Evolutionary conservation across 2,113 vertebrate genomes (phyloP), one percentile per base, ranked within the genome.

Genomic region (Myocastor coypus): DNA sequence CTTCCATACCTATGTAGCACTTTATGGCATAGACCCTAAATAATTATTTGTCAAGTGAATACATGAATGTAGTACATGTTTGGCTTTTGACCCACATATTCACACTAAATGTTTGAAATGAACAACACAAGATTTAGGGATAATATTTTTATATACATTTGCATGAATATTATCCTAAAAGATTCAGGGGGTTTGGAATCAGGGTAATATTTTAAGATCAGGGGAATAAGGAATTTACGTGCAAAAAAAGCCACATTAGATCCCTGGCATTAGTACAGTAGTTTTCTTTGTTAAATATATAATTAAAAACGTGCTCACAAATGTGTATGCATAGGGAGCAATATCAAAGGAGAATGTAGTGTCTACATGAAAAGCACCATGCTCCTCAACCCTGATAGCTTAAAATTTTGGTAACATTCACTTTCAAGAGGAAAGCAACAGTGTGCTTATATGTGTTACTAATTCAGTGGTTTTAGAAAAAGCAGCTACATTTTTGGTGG

Each of bases 201-300:
- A 77, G 64, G 80, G 42, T 2, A 71, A 8, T 84, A 42, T 87
- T 85, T 94, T 89, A 75, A 87, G 61, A 69, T 87, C 52, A 83
- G 64, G 46, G 16, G 95, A 82, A 42, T 89, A 42, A 71, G 46
- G 20, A 17, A 5, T 83, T 91, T 80, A 59, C 52, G 86, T 59
- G n/a, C 9, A 80, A 80, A 8, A 40, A 37, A 93, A 86, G 55
- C 14, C n/a, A 64, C 10, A 19, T 66, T 69, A 66, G 59, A 85
- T 57, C 19, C n/a, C 6, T 83, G 14, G 8, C 30, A 64, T 94
- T 95, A 50, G 34, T 75, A 91, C 64, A 24, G 84, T 94, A 40
- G 87, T 93, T 95, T 92, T 84, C 80, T 81, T 91, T 19, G 84
- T 81, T 77, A 78, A 63, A 89, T 85, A 66, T 68, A 84, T 73